Evolutionary conservation across 2,113 vertebrate species (phyloP).

Genomic region (Arvicanthis niloticus): DNA sequence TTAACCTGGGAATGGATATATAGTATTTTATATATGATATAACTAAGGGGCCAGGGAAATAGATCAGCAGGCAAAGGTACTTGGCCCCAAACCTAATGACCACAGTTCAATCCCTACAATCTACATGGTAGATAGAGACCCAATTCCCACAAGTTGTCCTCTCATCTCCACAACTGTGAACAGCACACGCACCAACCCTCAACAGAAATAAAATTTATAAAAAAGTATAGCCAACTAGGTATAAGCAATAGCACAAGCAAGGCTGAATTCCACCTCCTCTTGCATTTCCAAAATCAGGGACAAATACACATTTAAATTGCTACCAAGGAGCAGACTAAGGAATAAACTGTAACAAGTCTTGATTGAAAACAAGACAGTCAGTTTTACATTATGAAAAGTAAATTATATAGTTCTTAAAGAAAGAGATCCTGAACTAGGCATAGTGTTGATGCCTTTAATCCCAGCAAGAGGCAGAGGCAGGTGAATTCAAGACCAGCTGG

Average conservation of each 20-base stretch:
- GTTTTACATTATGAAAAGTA: conserved; percentile 42
- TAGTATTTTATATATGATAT: background rate
- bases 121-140: background rate
- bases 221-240: conserved; percentile 31
- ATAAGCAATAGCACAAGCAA: background rate
- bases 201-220: background rate
- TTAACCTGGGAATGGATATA: background rate
- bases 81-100: background rate
- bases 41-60: background rate
- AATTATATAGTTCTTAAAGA: conserved; percentile 27
- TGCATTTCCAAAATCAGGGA: background rate
- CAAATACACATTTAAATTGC: background rate
- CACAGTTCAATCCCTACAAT: background rate
- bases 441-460: background rate
- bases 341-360: conserved; percentile 18
- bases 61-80: background rate
- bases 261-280: conserved; percentile 12
- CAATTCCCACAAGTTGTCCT: background rate
- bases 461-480: background rate
- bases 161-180: background rate
- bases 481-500: background rate
- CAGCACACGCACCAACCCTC: background rate
- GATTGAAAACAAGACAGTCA: background rate
- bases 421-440: background rate
- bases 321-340: background rate